A percentile compares a stretch with the other conserved stretches of the same genome.
phyloP scores from a whole-genome alignment of 1,140 invertebrate genomes.

The Lepidurus couesii region DNA sequence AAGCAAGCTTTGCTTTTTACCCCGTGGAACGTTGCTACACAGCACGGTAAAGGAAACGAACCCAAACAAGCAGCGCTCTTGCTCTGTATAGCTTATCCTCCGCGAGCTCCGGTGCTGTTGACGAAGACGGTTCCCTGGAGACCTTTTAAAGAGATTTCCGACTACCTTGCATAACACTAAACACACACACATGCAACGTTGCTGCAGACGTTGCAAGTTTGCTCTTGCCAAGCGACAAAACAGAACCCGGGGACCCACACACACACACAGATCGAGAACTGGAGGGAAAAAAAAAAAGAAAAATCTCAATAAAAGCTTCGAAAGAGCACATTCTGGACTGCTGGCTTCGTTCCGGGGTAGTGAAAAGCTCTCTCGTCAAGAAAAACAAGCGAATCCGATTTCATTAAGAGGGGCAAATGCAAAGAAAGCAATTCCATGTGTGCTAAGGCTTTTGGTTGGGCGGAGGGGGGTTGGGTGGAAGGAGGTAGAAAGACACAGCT shows the following conservation, averaged over 20 bases:
- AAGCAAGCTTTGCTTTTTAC: background rate
- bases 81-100: constrained; percentile 9
- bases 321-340: background rate
- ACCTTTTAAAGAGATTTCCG: constrained; percentile 14
- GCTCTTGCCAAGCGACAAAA: background rate
- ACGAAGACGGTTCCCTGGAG: constrained; percentile 11
- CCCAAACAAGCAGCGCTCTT: constrained; percentile 1
- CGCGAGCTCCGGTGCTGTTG: background rate
- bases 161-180: constrained; percentile 15
- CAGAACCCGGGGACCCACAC: background rate
- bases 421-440: background rate
- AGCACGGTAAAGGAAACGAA: background rate
- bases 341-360: background rate
- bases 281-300: background rate
- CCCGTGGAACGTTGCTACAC: background rate
- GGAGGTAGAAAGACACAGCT: background rate
- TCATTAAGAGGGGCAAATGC: constrained; percentile 14
- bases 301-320: background rate
- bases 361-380: background rate
- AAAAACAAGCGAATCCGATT: constrained; percentile 5
- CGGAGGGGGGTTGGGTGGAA: background rate
- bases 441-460: background rate
- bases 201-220: constrained; percentile 6
- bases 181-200: constrained; percentile 3
- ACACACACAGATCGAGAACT: background rate